Conservation (phyloP, 2,888 invertebrate species). For the Polydesmus complanatus region DNA sequence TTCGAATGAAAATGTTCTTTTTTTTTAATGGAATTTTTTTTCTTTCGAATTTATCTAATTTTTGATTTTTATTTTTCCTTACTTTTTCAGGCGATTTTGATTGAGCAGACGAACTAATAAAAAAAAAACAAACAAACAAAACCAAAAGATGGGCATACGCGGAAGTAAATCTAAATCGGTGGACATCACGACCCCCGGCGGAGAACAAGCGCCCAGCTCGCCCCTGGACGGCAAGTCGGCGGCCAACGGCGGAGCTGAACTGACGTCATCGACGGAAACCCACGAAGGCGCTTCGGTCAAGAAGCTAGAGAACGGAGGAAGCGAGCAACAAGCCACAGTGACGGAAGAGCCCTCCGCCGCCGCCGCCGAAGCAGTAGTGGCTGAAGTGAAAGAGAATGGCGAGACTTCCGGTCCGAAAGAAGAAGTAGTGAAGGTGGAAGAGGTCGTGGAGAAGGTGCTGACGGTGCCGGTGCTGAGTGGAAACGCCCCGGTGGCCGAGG, state of each 20-base stretch:
- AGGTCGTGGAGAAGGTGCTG: background rate
- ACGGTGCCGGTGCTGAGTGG: background rate
- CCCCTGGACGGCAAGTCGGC: conserved; percentile 6
- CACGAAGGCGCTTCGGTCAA: background rate
- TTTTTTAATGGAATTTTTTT: too few species aligned
- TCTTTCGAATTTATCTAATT: too few species aligned
- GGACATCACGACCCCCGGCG: conserved; percentile 15
- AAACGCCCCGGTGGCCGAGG: conserved; percentile 7
- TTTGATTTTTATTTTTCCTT: too few species aligned
- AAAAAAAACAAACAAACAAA: background rate
- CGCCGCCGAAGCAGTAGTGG: conserved; percentile 1
- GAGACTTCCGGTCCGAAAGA: background rate
- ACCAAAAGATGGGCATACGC: conserved; percentile 15
- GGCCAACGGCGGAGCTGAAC: conserved; percentile 9
- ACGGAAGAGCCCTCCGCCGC: background rate
- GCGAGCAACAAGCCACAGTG: background rate
- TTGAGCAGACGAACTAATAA: background rate
- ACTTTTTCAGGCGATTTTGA: background rate
- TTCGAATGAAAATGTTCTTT: too few species aligned
- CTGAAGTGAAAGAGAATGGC: conserved; percentile 7
- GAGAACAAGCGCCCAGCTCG: background rate
- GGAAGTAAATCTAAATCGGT: conserved; percentile 15
- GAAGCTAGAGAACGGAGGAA: conserved; percentile 7
- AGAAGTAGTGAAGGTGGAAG: background rate
- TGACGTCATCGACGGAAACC: background rate